Percentiles rank a stretch among this genome's conserved stretches.
These are phyloP conservation scores for Alaudala cheleensis DNA, from an alignment of 2,113 vertebrate genomes.

Conservation along the genomic window DNA sequence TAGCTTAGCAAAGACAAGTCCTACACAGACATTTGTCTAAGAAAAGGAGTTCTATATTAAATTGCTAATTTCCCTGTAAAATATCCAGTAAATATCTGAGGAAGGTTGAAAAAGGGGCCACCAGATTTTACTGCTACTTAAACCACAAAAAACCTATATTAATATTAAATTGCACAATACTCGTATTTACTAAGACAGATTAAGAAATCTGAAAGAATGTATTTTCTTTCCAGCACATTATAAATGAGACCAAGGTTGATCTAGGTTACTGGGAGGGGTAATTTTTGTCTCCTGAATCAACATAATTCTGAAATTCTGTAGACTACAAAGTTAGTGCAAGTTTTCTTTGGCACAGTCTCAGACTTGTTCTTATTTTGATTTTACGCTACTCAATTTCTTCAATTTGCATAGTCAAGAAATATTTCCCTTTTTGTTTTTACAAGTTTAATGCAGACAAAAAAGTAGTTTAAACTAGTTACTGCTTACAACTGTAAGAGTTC, in stretches of 20 bases:
- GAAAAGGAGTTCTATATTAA: neutral
- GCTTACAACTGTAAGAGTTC: neutral
- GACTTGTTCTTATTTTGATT: conserved; percentile 42
- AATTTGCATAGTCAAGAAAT: conserved; percentile 45
- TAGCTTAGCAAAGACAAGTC: neutral
- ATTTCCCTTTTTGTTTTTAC: conserved; percentile 8
- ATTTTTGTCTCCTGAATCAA: conserved; percentile 37
- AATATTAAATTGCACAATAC: neutral
- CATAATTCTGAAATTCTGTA: conserved; percentile 38
- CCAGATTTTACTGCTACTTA: neutral
- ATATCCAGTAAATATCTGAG: neutral
- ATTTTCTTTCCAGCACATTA: conserved; percentile 15
- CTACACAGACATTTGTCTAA: neutral
- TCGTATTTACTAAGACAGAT: neutral
- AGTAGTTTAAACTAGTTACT: neutral
- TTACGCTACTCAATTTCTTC: neutral
- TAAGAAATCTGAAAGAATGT: conserved; percentile 30
- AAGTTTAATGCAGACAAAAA: neutral
- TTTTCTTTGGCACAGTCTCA: conserved; percentile 31
- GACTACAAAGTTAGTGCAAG: neutral
- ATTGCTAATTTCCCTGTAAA: neutral
- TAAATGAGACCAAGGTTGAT: conserved; percentile 12
- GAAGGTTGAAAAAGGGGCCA: neutral
- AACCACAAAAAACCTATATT: neutral
- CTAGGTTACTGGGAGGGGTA: conserved; percentile 36